These are phyloP conservation scores for Leistus spinibarbis DNA, from an alignment of 2,888 invertebrate species.

Conservation along the genomic window DNA sequence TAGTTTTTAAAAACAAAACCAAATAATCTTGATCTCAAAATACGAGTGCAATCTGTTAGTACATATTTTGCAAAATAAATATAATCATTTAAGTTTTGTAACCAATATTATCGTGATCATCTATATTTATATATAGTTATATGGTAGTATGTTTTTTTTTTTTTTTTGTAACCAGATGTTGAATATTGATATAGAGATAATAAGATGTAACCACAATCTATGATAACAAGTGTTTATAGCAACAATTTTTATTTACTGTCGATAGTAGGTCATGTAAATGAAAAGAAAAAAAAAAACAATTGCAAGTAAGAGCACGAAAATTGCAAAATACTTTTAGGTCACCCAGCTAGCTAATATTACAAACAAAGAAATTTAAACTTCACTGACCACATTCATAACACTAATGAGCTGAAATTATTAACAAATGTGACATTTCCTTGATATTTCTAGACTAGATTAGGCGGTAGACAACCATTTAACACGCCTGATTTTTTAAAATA, in stretches of 20 bases:
- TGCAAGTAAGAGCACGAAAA: neutral
- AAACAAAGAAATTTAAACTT: neutral
- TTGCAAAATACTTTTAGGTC: neutral
- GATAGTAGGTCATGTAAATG: neutral
- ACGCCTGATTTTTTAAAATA: too few species aligned
- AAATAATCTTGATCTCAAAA: too few species aligned
- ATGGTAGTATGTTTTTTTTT: too few species aligned
- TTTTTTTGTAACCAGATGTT: too few species aligned
- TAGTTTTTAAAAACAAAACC: too few species aligned
- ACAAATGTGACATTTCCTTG: slow-evolving; percentile 7
- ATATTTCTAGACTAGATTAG: slow-evolving; percentile 1
- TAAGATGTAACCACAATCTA: neutral
- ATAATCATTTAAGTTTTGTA: too few species aligned
- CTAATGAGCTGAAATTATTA: neutral
- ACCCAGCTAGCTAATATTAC: neutral
- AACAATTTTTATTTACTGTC: neutral
- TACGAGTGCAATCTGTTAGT: too few species aligned
- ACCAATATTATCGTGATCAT: too few species aligned
- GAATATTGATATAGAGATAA: neutral
- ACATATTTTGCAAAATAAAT: too few species aligned
- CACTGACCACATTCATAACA: neutral
- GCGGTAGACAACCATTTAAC: neutral
- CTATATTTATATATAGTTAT: too few species aligned
- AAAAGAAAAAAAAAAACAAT: neutral
- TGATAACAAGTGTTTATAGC: neutral